Base-by-base conservation (phyloP, 2,113 vertebrate genomes). In the Zapornia atra region DNA sequence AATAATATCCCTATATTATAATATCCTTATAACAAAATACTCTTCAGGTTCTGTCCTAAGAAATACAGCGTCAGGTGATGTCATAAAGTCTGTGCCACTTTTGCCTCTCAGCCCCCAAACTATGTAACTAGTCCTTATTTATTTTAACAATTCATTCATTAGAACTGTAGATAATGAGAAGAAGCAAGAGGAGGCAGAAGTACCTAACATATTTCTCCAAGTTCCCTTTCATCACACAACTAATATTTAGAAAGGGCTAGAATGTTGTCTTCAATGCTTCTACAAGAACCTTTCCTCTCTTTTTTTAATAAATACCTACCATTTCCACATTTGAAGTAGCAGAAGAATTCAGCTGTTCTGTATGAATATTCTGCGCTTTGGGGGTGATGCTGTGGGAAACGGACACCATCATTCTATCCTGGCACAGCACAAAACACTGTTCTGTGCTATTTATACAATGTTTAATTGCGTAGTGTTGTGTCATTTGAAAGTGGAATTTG, bases 201-300 rank as follows among this genome's bases (percentile, higher is more conserved):
- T 79, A 70, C 18, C 15, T 56, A 79, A 86, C 9, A 3, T 72
- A 78, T 75, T 92, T 94, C 75, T 36, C 6, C 53, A 86, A 38
- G 34, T 48, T 21, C 24, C 15, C 20, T 86, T 86, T 79, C 57
- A 76, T 71, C 64, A 81, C 44, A 21, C 42, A 82, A 76, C 34
- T 94, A 75, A 65, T 86, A 50, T 69, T 88, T 87, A 84, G 44
- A 65, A 88, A 94, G 71, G 65, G 53, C 5, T 13, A 24, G 68
- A 40, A 59, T 81, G 34, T 59, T 82, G 38, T 63, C 54, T 96
- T 94, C 86, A 90, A 92, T 92, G 72, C 34, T 84, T 86, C 86
- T 61, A 13, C 15, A 48, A 72, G 69, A 82, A 56, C 13, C 16
- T 82, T 90, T 68, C 26, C 36, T 90, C 18, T 82, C 9, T 34